These are phyloP conservation scores for Brachyptera risi DNA, from an alignment of 2,888 invertebrate genomes.

Conservation along the genomic window DNA sequence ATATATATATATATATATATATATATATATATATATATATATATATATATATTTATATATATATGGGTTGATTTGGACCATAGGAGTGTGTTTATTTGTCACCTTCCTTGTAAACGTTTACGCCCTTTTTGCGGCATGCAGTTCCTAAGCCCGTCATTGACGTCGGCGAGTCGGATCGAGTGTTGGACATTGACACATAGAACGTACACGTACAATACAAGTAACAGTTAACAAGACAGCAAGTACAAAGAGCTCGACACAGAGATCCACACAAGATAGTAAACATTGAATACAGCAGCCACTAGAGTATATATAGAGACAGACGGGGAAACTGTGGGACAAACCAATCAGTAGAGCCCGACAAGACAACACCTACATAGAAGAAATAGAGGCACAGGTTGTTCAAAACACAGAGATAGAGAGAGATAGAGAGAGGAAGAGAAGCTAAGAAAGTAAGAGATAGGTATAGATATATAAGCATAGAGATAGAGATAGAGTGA, in stretches of 20 bases:
- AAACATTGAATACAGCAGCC: slow-evolving; percentile 30
- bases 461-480: slow-evolving; percentile 28
- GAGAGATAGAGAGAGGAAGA: slow-evolving; percentile 32
- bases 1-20: no score
- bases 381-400: slow-evolving; percentile 30
- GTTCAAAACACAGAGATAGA: slow-evolving; percentile 28
- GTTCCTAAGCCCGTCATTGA: neutral
- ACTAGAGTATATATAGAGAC: slow-evolving; percentile 31
- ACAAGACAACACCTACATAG: slow-evolving; percentile 32
- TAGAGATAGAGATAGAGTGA: slow-evolving; percentile 23
- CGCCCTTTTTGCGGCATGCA: slow-evolving; percentile 4
- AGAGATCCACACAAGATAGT: slow-evolving; percentile 23
- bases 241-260: slow-evolving; percentile 26
- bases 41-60: no score
- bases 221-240: slow-evolving; percentile 23
- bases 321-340: neutral
- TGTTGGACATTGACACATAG: slow-evolving; percentile 27
- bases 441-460: slow-evolving; percentile 31
- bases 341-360: slow-evolving; percentile 14
- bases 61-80: no score
- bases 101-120: slow-evolving; percentile 15
- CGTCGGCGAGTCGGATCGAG: slow-evolving; percentile 7
- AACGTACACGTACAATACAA: slow-evolving; percentile 31
- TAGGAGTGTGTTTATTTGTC: slow-evolving; percentile 17
- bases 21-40: no score